Conservation (phyloP, 1,140 invertebrate genomes). For the Brachionus paranguensis region DNA sequence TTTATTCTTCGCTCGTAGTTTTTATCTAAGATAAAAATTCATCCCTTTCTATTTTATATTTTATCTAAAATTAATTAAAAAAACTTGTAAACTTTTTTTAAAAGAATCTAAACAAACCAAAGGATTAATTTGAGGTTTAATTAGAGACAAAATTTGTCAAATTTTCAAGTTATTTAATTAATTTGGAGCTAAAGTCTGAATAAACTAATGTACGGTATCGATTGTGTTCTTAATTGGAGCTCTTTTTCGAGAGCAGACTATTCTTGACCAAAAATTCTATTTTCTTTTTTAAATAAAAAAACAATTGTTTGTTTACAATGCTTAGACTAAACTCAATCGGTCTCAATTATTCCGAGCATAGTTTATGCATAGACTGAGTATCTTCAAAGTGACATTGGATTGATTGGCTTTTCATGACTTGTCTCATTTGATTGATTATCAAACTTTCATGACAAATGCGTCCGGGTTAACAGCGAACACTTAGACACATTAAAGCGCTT, state of each 20-base stretch:
- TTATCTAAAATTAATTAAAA: constrained; percentile 37
- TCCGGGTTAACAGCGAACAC: neutral
- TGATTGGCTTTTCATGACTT: neutral
- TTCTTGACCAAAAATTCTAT: neutral
- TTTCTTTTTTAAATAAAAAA: neutral
- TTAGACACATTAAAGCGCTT: neutral
- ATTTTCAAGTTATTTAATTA: neutral
- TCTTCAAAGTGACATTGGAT: neutral
- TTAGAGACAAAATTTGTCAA: constrained; percentile 10
- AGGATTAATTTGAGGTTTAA: constrained; percentile 5
- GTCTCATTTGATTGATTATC: neutral
- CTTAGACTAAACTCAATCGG: neutral
- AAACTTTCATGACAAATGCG: neutral
- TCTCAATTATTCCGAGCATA: neutral
- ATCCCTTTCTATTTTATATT: neutral
- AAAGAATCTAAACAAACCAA: neutral
- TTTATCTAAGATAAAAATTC: neutral
- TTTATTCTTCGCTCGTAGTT: neutral
- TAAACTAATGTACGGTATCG: neutral
- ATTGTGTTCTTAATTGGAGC: neutral
- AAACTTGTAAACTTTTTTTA: constrained; percentile 6
- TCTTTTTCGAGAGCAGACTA: neutral
- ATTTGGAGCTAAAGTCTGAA: neutral
- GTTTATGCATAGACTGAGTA: neutral
- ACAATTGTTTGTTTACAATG: neutral